These are phyloP conservation scores for Phrynosoma blainvillii DNA, from an alignment of 2,113 vertebrate genomes.

Conservation along the genomic window DNA sequence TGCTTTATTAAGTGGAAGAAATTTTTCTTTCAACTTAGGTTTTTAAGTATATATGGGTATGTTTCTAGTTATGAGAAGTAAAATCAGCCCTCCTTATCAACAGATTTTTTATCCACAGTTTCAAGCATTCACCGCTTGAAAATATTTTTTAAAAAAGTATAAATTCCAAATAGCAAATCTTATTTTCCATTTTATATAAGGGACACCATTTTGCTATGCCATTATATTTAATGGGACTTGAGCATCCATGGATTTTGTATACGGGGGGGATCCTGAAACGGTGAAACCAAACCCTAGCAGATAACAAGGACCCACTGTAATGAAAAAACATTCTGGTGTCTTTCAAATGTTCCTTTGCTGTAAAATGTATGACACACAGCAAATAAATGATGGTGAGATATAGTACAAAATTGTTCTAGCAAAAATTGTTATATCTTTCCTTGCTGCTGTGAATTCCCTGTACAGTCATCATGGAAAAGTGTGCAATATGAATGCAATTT, in stretches of 20 bases:
- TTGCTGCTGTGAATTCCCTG: constrained; percentile 2
- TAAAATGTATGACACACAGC: background rate
- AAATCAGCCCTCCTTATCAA: no score
- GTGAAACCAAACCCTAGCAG: no score
- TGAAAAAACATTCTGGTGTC: background rate
- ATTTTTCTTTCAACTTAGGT: background rate
- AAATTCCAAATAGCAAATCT: no score
- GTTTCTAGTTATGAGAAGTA: background rate
- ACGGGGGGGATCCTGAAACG: no score
- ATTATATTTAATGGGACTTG: no score
- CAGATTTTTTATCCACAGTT: no score
- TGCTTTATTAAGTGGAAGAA: no score
- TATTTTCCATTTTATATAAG: no score
- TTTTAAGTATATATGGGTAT: background rate
- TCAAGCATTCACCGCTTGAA: no score
- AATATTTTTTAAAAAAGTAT: no score
- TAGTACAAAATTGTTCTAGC: background rate
- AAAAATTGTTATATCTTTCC: background rate
- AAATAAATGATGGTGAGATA: background rate
- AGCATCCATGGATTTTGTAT: no score
- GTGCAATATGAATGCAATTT: constrained; percentile 23
- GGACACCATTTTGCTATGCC: no score
- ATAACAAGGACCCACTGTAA: background rate
- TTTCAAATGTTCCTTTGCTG: background rate
- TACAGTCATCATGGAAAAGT: constrained; percentile 2